Percentiles rank a stretch among this genome's conserved stretches.
Evolutionary conservation across 2,888 invertebrate species (phyloP).

Genomic region (Eristalis arbustorum): DNA sequence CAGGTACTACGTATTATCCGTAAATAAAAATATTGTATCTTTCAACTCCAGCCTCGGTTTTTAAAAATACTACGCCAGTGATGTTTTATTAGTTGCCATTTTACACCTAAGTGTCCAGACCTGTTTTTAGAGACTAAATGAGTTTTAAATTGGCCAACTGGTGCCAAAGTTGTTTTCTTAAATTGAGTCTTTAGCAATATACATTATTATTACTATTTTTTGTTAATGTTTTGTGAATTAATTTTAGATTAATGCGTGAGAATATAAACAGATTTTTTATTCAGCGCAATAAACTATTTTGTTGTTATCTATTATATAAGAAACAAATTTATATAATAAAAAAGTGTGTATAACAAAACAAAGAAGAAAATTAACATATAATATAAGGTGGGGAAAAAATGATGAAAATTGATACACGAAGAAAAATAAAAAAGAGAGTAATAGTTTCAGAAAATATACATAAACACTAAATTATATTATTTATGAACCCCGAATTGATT

Average conservation of each 20-base stretch:
- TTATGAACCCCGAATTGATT: background rate
- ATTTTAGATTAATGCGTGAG: slow-evolving; percentile 48
- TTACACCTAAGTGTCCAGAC: no score
- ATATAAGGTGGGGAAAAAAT: slow-evolving; percentile 5
- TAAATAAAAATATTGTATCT: no score
- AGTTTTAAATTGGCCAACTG: slow-evolving; percentile 46
- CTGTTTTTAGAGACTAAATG: background rate
- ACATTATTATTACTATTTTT: background rate
- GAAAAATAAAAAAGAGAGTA: slow-evolving; percentile 59
- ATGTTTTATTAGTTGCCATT: no score
- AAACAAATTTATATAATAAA: slow-evolving; percentile 53
- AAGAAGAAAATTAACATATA: slow-evolving; percentile 41
- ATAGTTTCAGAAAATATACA: slow-evolving; percentile 66
- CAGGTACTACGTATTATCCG: no score
- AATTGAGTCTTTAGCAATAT: slow-evolving; percentile 58
- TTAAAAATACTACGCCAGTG: no score
- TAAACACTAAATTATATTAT: slow-evolving; percentile 15
- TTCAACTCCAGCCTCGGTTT: no score
- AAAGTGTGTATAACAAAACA: slow-evolving; percentile 31
- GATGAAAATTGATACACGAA: slow-evolving; percentile 60
- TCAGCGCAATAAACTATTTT: slow-evolving; percentile 61
- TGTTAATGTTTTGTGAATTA: slow-evolving; percentile 26
- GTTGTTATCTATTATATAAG: slow-evolving; percentile 52
- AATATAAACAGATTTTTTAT: slow-evolving; percentile 6
- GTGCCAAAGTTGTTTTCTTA: background rate